Evolutionary conservation across 2,797 vertebrate genomes (phyloP).

Genomic region (Manis pentadactyla): DNA sequence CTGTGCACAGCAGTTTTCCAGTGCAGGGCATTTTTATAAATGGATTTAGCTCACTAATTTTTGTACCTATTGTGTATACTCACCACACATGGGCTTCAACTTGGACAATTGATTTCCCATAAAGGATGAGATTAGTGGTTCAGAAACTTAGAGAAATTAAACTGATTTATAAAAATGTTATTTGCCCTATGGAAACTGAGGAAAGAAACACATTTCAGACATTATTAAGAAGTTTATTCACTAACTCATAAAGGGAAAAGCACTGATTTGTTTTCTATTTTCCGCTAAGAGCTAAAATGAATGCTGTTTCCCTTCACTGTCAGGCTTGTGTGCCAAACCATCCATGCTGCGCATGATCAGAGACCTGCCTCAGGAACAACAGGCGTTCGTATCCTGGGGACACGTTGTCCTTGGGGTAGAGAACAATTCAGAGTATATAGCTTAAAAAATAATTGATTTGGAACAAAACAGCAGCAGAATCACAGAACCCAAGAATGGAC

Average conservation of each 20-base stretch:
- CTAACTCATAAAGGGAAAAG: conserved; percentile 45
- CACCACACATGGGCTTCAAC: not conserved
- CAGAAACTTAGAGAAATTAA: conserved; percentile 28
- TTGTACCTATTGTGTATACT: not conserved
- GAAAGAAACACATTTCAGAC: conserved; percentile 30
- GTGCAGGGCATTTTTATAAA: not conserved
- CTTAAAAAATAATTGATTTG: conserved; percentile 26
- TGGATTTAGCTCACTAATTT: not conserved
- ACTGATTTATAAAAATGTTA: conserved; percentile 65
- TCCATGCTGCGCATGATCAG: not conserved
- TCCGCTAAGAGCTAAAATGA: conserved; percentile 53
- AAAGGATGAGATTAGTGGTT: not conserved
- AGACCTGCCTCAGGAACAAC: not conserved
- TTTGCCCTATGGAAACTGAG: conserved; percentile 55
- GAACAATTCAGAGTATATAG: not conserved
- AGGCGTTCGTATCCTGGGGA: conserved; percentile 28
- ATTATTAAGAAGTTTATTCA: conserved; percentile 31
- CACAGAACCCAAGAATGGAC: too few species aligned
- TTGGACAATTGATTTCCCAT: not conserved
- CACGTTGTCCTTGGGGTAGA: not conserved
- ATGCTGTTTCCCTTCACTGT: not conserved
- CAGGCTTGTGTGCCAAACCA: accelerated
- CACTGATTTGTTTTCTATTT: conserved; percentile 57
- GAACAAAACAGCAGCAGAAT: too few species aligned
- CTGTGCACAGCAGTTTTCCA: conserved; percentile 5